A percentile compares a stretch with the other conserved stretches of the same genome.
These are phyloP conservation scores for Abrostola tripartita DNA, from an alignment of 2,888 invertebrate genomes.

Conservation along the genomic window DNA sequence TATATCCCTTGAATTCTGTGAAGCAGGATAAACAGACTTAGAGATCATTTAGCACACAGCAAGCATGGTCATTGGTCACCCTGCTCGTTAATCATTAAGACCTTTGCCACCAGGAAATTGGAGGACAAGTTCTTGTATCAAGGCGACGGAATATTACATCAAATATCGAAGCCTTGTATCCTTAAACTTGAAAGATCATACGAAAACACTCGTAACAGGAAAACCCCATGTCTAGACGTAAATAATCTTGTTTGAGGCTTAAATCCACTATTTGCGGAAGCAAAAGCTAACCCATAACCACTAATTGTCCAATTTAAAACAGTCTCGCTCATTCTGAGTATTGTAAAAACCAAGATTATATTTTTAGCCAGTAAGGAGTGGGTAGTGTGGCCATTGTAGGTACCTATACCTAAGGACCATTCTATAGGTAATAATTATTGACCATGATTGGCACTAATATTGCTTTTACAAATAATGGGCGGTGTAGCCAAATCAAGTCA, in stretches of 20 bases:
- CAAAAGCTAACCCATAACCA: background rate
- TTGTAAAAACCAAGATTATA: background rate
- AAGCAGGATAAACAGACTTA: too few relatives aligned
- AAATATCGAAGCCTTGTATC: too few relatives aligned
- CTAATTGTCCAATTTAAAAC: background rate
- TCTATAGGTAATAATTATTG: conserved; percentile 14
- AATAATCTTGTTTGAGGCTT: background rate
- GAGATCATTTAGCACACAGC: too few relatives aligned
- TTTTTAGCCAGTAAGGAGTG: background rate
- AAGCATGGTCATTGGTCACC: too few relatives aligned
- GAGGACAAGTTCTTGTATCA: too few relatives aligned
- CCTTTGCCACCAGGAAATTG: too few relatives aligned
- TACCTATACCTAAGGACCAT: conserved; percentile 1
- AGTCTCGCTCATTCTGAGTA: background rate
- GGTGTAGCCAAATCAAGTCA: background rate
- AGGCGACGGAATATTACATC: too few relatives aligned
- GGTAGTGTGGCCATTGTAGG: background rate
- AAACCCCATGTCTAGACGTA: background rate
- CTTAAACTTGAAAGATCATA: too few relatives aligned
- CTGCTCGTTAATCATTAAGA: too few relatives aligned
- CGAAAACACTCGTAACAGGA: too few relatives aligned
- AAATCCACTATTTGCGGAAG: background rate
- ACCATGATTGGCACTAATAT: conserved; percentile 19
- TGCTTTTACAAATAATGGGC: conserved; percentile 10
- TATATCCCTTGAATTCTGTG: too few relatives aligned